Base-by-base conservation (phyloP, 2,797 vertebrate genomes). In the Crocodylus rhombifer region DNA sequence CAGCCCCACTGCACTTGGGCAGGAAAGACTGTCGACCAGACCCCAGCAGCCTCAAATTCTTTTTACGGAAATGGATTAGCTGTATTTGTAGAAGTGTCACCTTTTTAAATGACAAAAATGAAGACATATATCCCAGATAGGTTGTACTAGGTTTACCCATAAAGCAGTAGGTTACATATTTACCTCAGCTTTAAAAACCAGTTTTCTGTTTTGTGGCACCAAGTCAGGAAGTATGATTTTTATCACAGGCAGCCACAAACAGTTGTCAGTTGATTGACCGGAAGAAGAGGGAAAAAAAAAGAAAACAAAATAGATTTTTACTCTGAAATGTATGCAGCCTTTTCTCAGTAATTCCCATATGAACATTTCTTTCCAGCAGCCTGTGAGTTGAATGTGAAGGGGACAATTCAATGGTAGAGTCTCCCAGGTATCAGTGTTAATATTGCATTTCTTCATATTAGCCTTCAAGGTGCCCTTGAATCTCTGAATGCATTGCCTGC, bases 321-420 rank as follows among this genome's bases (percentile, higher is more conserved):
- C 14, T 12, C 1, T 1, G 85, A 30, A 0, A 6, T 12, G 65
- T 63, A 7, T 5, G 78, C 65, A 76, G 25, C 0, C 20, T 82
- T 87, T 92, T 57, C 76, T 57, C 14, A 85, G 28, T 80, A 80
- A 80, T 5, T 33, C 21, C 57, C 30, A 90, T 67, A 26, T 55
- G 20, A 84, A 60, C 57, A 91, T 14, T 84, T 88, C 21, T 65
- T 86, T 79, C 33, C 61, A 75, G 25, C 8, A 75, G 9, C 26
- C 3, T 2, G 10, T 42, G 15, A 80, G 57, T 51, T 80, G 82
- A 26, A 75, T 12, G 14, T 15, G 56, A 82, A 16, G 42, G 42
- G 42, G 42, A 42, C 42, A 42, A 42, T 42, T 42, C 42, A 42
- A 42, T 42, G 42, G 42, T 42, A 42, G 42, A 42, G 42, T 42